These are phyloP conservation scores for Carposina sasakii DNA, from an alignment of 1,140 invertebrate genomes.

Conservation along the genomic window DNA sequence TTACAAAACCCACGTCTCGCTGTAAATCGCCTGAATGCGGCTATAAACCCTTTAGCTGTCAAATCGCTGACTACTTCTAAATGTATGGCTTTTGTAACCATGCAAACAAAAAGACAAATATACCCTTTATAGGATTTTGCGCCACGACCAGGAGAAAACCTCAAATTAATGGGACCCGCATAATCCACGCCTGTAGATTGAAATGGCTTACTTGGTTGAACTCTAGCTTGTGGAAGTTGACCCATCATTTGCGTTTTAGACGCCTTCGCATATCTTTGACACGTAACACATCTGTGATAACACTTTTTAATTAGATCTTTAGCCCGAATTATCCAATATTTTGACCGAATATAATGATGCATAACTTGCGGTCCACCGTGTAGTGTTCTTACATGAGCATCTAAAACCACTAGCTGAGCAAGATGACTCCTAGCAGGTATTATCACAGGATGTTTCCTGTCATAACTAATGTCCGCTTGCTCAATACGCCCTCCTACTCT, in stretches of 20 bases:
- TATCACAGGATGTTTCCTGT: slow-evolving; percentile 7
- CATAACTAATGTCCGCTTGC: neutral
- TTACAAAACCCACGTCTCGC: slow-evolving; percentile 24
- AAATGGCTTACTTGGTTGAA: slow-evolving; percentile 30
- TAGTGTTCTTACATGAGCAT: slow-evolving; percentile 25
- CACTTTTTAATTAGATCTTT: slow-evolving; percentile 13
- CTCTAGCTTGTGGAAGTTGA: slow-evolving; percentile 21
- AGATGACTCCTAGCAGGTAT: slow-evolving; percentile 12
- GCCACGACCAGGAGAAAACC: slow-evolving; percentile 8
- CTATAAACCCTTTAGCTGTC: slow-evolving; percentile 27
- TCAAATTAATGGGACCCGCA: slow-evolving; percentile 29
- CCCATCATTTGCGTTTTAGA: slow-evolving; percentile 30
- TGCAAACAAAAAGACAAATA: slow-evolving; percentile 16
- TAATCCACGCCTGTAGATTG: slow-evolving; percentile 35
- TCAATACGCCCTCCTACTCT: slow-evolving; percentile 4
- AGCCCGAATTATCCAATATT: slow-evolving; percentile 33
- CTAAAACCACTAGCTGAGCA: slow-evolving; percentile 15
- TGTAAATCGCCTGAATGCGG: slow-evolving; percentile 37
- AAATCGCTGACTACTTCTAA: slow-evolving; percentile 30
- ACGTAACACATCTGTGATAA: slow-evolving; percentile 29
- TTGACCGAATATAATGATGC: slow-evolving; percentile 16
- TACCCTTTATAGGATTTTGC: slow-evolving; percentile 11
- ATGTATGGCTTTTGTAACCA: slow-evolving; percentile 13
- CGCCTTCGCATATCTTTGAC: slow-evolving; percentile 8
- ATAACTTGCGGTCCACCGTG: slow-evolving; percentile 33